These are phyloP conservation scores for Mesorhabditis sp. DNA, from an alignment of 2,888 invertebrate genomes.

Conservation along the genomic window DNA sequence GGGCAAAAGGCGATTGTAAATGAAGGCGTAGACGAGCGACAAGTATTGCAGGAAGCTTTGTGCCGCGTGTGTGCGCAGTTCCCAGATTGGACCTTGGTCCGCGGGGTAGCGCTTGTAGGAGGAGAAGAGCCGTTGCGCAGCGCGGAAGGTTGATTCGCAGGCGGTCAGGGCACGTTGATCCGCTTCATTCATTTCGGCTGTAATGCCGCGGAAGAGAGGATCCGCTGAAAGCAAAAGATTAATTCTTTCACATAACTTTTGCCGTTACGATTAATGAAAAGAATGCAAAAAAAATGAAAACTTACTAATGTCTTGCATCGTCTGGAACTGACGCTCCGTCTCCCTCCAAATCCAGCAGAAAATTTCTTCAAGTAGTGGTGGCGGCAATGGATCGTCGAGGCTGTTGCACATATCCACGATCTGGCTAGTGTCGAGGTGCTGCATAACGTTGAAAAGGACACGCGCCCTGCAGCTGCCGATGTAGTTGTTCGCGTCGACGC, in stretches of 20 bases:
- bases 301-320: neutral
- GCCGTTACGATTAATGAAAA: no score
- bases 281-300: neutral
- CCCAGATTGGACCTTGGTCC: neutral
- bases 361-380: neutral
- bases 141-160: neutral
- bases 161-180: neutral
- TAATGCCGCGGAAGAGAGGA: neutral
- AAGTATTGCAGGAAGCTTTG: neutral
- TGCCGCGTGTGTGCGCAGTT: neutral
- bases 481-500: neutral
- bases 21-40: neutral
- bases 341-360: neutral
- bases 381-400: neutral
- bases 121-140: no score
- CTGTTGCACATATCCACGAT: neutral
- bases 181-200: neutral
- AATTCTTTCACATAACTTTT: neutral
- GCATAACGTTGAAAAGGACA: neutral
- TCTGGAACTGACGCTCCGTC: neutral
- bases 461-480: neutral
- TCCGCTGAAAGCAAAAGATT: neutral
- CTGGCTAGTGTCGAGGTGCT: neutral
- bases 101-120: no score
- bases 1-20: neutral